phyloP scores from a whole-genome alignment of 1,140 invertebrate genomes.

The Colletes latitarsis region DNA sequence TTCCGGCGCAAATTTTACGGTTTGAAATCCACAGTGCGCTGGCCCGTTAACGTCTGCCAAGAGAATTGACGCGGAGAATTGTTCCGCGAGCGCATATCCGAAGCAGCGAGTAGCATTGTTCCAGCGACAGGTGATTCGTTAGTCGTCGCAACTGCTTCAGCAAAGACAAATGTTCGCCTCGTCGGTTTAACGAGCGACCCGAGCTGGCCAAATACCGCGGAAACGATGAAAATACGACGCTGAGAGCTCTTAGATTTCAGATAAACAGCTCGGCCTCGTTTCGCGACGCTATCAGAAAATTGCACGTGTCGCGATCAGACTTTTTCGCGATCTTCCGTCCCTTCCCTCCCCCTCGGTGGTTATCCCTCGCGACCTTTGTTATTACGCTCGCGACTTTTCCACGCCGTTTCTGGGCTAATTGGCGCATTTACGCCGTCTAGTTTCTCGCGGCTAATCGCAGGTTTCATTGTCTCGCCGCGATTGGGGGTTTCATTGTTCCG shows the following conservation, averaged over 20 bases:
- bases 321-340: not conserved
- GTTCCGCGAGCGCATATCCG: constrained; percentile 35
- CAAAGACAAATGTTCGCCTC: constrained; percentile 56
- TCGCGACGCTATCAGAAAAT: constrained; percentile 5
- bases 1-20: constrained; percentile 37
- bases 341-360: too few species aligned
- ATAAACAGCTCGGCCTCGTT: not conserved
- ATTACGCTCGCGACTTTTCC: constrained; percentile 7
- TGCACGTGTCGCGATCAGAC: constrained; percentile 1
- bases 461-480: constrained; percentile 28
- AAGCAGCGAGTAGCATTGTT: constrained; percentile 52
- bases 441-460: constrained; percentile 15
- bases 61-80: constrained; percentile 52
- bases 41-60: constrained; percentile 44
- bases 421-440: constrained; percentile 11
- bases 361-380: not conserved
- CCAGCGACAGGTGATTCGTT: constrained; percentile 54
- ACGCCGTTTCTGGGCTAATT: constrained; percentile 20
- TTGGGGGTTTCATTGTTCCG: constrained; percentile 34
- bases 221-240: not conserved
- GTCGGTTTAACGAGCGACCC: constrained; percentile 48
- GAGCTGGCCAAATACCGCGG: constrained; percentile 23
- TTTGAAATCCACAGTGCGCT: constrained; percentile 31
- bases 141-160: constrained; percentile 42
- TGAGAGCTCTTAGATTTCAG: not conserved